A percentile compares a stretch with the other conserved stretches of the same genome.
phyloP scores from a whole-genome alignment of 2,797 vertebrate genomes.

The Gymnoscopelus braueri region DNA sequence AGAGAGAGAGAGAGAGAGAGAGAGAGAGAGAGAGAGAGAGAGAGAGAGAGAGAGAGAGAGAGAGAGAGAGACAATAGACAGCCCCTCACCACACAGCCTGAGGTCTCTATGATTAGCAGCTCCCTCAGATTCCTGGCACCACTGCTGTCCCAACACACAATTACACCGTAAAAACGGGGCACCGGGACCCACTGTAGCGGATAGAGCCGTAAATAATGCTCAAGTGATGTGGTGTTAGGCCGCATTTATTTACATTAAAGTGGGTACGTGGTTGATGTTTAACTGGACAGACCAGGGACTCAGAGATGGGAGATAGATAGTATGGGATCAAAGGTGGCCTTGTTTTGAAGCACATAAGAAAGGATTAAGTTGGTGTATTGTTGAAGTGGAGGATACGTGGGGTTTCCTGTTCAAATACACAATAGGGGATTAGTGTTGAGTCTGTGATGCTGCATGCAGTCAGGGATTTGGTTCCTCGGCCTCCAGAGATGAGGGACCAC shows the following conservation, averaged over 20 bases:
- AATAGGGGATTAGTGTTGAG: slow-evolving; percentile 13
- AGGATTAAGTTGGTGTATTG: slow-evolving; percentile 4
- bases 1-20: too few species aligned
- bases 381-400: slow-evolving; percentile 11
- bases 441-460: background rate
- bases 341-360: slow-evolving; percentile 12
- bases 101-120: slow-evolving; percentile 63
- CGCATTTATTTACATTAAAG: slow-evolving; percentile 6
- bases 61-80: slow-evolving; percentile 56
- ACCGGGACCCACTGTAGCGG: slow-evolving; percentile 25
- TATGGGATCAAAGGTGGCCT: background rate
- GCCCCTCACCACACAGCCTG: slow-evolving; percentile 46
- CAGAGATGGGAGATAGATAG: too few species aligned
- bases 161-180: slow-evolving; percentile 54
- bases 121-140: slow-evolving; percentile 48
- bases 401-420: slow-evolving; percentile 29
- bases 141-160: slow-evolving; percentile 60
- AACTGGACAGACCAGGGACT: slow-evolving; percentile 4
- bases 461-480: background rate
- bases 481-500: slow-evolving; percentile 13
- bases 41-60: too few species aligned
- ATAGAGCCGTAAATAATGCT: slow-evolving; percentile 23
- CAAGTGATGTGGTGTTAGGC: slow-evolving; percentile 8
- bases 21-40: too few species aligned
- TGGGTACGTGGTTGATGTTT: slow-evolving; percentile 21